A percentile compares a stretch with the other conserved stretches of the same genome.
phyloP scores from a whole-genome alignment of 2,888 invertebrate species.

The Sialis fuliginosa region DNA sequence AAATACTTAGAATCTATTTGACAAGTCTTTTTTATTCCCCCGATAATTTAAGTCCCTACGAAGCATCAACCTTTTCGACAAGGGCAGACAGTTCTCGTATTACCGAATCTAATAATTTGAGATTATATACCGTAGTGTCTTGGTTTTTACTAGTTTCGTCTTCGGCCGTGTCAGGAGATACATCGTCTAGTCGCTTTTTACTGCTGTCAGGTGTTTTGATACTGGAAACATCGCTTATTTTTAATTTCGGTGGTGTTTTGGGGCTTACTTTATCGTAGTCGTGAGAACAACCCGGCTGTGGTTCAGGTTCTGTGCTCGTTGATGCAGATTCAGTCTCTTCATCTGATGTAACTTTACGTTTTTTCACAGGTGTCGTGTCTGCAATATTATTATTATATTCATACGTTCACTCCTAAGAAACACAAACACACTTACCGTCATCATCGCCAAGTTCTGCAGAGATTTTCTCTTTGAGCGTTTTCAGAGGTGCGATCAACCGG shows the following conservation, averaged over 20 bases:
- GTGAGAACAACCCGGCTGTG: neutral
- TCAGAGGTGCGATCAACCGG: constrained; percentile 21
- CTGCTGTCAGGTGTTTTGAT: neutral
- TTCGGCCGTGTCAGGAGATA: neutral
- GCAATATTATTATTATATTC: neutral
- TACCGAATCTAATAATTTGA: constrained; percentile 21
- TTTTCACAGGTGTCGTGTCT: neutral
- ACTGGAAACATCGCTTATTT: neutral
- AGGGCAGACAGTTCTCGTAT: constrained; percentile 23
- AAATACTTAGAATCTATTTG: too few relatives aligned
- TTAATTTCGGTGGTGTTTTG: neutral
- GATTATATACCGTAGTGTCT: constrained; percentile 15
- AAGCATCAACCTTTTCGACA: constrained; percentile 16
- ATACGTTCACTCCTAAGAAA: neutral
- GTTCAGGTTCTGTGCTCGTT: neutral
- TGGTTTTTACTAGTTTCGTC: neutral
- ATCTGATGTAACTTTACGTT: neutral
- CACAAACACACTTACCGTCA: constrained; percentile 1
- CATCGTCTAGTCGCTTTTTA: neutral
- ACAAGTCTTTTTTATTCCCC: too few relatives aligned
- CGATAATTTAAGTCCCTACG: neutral
- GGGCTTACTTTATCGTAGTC: neutral
- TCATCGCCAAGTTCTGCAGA: constrained; percentile 20
- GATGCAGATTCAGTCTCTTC: neutral
- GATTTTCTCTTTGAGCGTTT: constrained; percentile 18